A percentile compares a stretch with the other conserved stretches of the same genome.
These are phyloP conservation scores for Rhynchotus rufescens DNA, from an alignment of 2,797 vertebrate genomes.

Conservation along the genomic window DNA sequence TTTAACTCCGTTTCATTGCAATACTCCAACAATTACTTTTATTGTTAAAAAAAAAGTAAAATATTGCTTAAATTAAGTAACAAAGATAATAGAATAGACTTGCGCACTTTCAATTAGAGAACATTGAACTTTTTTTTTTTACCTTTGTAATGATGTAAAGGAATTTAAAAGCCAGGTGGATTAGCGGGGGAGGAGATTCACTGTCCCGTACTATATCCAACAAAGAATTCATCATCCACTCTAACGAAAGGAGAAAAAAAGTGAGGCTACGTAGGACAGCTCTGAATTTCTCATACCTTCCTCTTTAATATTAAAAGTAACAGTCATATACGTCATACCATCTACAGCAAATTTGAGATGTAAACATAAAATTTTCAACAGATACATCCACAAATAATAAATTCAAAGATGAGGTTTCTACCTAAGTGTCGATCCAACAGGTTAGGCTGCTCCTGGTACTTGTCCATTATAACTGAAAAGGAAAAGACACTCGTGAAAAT, in stretches of 20 bases:
- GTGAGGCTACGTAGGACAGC: neutral
- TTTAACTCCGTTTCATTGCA: neutral
- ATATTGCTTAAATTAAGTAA: neutral
- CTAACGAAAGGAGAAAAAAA: conserved; percentile 66
- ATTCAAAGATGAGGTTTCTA: conserved; percentile 67
- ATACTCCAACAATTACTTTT: neutral
- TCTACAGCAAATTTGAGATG: neutral
- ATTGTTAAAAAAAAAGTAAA: neutral
- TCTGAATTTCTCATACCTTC: neutral
- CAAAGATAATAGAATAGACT: neutral
- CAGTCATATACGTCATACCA: neutral
- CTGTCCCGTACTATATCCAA: conserved; percentile 85
- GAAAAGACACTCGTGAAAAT: neutral
- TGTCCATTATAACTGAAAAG: conserved; percentile 90
- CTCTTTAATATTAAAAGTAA: neutral
- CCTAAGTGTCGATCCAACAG: conserved; percentile 93
- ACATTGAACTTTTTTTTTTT: conserved; percentile 16
- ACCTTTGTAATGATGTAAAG: conserved; percentile 97
- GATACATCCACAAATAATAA: neutral
- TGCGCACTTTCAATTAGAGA: neutral
- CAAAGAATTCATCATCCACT: conserved; percentile 91
- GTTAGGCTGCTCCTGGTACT: conserved; percentile 95
- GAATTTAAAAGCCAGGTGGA: conserved; percentile 92
- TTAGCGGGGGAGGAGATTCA: conserved; percentile 82
- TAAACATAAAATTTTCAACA: neutral